phyloP scores from a whole-genome alignment of 2,888 invertebrate genomes.

The Ischnus inquisitorius region DNA sequence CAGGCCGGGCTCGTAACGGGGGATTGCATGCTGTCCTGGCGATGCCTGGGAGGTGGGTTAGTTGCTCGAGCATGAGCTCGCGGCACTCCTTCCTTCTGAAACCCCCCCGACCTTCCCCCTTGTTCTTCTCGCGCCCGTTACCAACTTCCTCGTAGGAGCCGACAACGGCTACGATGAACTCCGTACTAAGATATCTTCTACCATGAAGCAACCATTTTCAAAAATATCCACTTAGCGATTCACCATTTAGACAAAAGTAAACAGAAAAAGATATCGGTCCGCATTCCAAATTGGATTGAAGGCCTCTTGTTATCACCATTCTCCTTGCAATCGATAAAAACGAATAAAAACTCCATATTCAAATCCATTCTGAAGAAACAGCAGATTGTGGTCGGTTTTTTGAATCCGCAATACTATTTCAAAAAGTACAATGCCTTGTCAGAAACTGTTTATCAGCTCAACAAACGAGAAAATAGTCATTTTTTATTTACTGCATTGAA shows the following conservation, averaged over 20 bases:
- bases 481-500: background rate
- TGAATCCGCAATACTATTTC: too few species aligned
- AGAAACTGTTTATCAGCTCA: background rate
- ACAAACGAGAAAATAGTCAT: background rate
- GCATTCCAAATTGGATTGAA: too few species aligned
- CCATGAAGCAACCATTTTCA: constrained; percentile 53
- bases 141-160: constrained; percentile 34
- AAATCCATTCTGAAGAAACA: too few species aligned
- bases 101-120: constrained; percentile 19
- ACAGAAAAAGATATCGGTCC: too few species aligned
- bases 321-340: too few species aligned
- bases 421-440: background rate
- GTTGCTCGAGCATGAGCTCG: constrained; percentile 63
- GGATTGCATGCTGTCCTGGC: constrained; percentile 29
- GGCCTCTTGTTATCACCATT: too few species aligned
- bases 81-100: constrained; percentile 44
- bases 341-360: too few species aligned
- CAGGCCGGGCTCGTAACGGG: constrained; percentile 55
- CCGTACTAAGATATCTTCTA: constrained; percentile 33
- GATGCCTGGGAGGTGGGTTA: constrained; percentile 49
- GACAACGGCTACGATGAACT: constrained; percentile 36
- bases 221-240: constrained; percentile 28
- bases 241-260: background rate
- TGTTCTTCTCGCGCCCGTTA: constrained; percentile 2
- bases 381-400: too few species aligned